Base-by-base conservation (phyloP, 2,797 vertebrate species). In the Cynodonichthys magdalenae region DNA sequence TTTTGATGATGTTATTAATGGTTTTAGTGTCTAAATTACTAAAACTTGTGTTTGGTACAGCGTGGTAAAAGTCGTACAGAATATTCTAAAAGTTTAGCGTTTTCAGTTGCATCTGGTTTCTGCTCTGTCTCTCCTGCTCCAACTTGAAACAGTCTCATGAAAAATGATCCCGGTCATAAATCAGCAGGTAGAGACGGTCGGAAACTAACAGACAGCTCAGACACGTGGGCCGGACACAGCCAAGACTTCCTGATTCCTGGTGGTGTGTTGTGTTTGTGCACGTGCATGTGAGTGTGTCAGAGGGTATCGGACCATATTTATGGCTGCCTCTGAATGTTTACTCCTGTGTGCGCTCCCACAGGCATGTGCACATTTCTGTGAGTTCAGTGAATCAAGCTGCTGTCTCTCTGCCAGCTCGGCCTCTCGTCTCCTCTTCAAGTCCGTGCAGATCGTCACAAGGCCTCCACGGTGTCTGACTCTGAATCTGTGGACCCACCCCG, bases 151-250 rank as follows among this genome's bases (percentile, higher is more conserved):
- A 51, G 53, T 49, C 15, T 1, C 34, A 50, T 45, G 55, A 46
- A 60, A 18, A 46, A 50, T 34, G 69, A 71, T 77, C 39, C 11
- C 15, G 58, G 64, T 70, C 74, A 80, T 85, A 86, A 87, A 87
- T 89, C 81, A 84, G 67, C 66, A 57, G 53, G 50, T 47, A 49
- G 60, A 68, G 76, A 75, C 67, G 70, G 66, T 74, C 56, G 57
- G 80, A 88, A 83, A 84, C 66, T 70, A 63, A 80, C 83, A 65
- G 83, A 84, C 79, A 82, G 80, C 77, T 80, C 63, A 72, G 79
- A 81, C 84, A 83, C 69, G 75, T 85, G 87, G 77, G 82, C 67
- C 74, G 79, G 72, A 82, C 63, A 12, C 63, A 77, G 82, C 79
- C 75, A 82, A 80, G 83, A 87, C 80, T 75, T 81, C 66, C 80